phyloP scores from a whole-genome alignment of 2,888 invertebrate species.

The Alcis repandata region DNA sequence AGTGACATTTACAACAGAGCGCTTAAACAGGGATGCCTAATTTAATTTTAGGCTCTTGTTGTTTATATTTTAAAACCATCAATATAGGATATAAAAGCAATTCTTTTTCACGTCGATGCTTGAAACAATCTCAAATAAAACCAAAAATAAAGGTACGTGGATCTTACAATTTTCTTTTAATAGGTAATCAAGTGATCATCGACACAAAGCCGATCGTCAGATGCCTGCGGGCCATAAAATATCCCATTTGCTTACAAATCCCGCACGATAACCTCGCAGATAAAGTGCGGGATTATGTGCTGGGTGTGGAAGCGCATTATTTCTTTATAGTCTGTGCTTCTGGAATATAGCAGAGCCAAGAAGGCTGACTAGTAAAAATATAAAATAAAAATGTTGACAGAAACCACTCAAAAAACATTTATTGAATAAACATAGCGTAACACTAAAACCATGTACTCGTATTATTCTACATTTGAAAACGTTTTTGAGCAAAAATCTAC shows the following conservation, averaged over 20 bases:
- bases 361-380: background rate
- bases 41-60: too few species aligned
- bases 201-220: conserved; percentile 33
- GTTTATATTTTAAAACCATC: too few species aligned
- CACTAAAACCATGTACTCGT: too few species aligned
- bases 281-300: conserved; percentile 42
- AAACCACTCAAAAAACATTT: background rate
- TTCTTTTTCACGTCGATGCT: too few species aligned
- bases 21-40: too few species aligned
- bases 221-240: conserved; percentile 39
- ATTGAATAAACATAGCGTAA: too few species aligned
- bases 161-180: background rate
- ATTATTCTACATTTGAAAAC: too few species aligned
- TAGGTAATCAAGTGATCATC: conserved; percentile 9
- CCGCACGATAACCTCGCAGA: conserved; percentile 42
- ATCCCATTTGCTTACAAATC: conserved; percentile 46
- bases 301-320: conserved; percentile 37
- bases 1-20: too few species aligned
- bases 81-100: too few species aligned
- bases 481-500: too few species aligned
- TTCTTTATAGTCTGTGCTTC: conserved; percentile 35
- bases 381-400: background rate
- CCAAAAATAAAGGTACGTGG: background rate
- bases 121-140: too few species aligned
- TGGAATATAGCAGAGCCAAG: background rate